Base-by-base conservation (phyloP, 2,888 invertebrate species). In the Lottia gigantea region DNA sequence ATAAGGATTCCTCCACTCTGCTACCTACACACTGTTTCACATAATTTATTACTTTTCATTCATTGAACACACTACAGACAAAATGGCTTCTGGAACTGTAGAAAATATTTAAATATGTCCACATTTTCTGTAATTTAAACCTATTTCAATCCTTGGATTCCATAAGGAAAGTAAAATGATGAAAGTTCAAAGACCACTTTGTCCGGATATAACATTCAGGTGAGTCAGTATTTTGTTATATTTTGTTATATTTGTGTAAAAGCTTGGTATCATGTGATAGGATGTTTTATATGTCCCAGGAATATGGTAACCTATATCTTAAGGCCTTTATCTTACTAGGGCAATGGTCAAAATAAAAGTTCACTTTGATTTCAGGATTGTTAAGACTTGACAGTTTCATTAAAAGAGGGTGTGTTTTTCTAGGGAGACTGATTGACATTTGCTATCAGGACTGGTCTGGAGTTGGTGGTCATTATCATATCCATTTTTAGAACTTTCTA, bases 131-230 rank as follows among this genome's bases (percentile, higher is more conserved):
- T 19, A 55, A 6, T 55, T 55, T 55, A 55, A 40, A 40, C 40
- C 40, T 55, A 23, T 23, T 55, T 55, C 19, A 14, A 23, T 12
- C 11, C 2, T 23, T 55, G 23, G 23, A 40, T 40, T 40, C 19
- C 23, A 55, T 55, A 15, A 23, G 55, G 19, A 55, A 55, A 23
- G 55, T 67, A 71, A 62, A 64, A 79, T 79, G 79, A 74, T 79
- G 74, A 79, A 74, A 68, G 66, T 82, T 55, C 77, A 80, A 26
- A 67, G 78, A 47, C 79, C 80, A 11, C 68, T 80, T 19, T 76
- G 79, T 71, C 77, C 81, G 16, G 81, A 82, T 40, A 72, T 81
- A 19, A 80, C 80, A n/a, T 75, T 82, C 73, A 80, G 81, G 81
- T 80, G 75, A 64, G 45, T 11, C 14, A 31, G 49, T 67, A 55